Conservation (phyloP, 2,113 vertebrate species). For the Psettodes erumei region DNA sequence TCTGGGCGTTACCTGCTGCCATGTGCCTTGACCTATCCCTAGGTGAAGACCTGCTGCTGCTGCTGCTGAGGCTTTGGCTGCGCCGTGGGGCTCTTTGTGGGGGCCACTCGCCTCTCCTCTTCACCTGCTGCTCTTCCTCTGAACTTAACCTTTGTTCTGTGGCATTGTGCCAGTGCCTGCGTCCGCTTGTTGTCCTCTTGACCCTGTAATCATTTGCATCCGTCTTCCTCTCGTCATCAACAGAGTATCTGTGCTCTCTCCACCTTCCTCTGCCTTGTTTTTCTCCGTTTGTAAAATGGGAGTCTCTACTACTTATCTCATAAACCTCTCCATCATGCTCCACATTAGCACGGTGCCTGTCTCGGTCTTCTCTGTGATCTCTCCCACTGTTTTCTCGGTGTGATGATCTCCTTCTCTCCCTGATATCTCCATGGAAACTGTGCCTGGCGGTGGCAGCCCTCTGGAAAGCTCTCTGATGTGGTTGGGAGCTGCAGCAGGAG, state of each 20-base stretch:
- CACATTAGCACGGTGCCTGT: conserved; percentile 28
- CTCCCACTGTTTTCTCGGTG: conserved; percentile 49
- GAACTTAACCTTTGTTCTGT: conserved; percentile 63
- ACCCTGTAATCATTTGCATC: conserved; percentile 27
- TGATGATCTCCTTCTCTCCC: conserved; percentile 64
- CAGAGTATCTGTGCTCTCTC: background rate
- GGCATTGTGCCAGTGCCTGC: conserved; percentile 36
- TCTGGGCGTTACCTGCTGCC: conserved; percentile 77
- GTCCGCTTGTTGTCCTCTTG: conserved; percentile 58
- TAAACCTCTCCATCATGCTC: conserved; percentile 28
- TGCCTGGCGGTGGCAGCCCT: conserved; percentile 70
- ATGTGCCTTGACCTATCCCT: conserved; percentile 49
- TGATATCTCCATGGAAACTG: conserved; percentile 79
- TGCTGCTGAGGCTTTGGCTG: conserved; percentile 71
- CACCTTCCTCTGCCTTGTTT: conserved; percentile 40
- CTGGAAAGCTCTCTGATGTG: conserved; percentile 71
- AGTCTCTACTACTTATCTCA: conserved; percentile 43
- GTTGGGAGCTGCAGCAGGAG: conserved; percentile 59
- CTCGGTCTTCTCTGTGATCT: conserved; percentile 54
- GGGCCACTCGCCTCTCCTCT: conserved; percentile 52
- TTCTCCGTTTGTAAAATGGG: conserved; percentile 21
- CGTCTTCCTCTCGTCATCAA: conserved; percentile 33
- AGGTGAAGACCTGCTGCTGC: conserved; percentile 53
- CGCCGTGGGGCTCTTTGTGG: conserved; percentile 46
- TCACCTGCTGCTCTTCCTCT: conserved; percentile 70